A percentile compares a stretch with the other conserved stretches of the same genome.
These are phyloP conservation scores for Torymus tubicola DNA, from an alignment of 2,888 invertebrate species.

Conservation along the genomic window DNA sequence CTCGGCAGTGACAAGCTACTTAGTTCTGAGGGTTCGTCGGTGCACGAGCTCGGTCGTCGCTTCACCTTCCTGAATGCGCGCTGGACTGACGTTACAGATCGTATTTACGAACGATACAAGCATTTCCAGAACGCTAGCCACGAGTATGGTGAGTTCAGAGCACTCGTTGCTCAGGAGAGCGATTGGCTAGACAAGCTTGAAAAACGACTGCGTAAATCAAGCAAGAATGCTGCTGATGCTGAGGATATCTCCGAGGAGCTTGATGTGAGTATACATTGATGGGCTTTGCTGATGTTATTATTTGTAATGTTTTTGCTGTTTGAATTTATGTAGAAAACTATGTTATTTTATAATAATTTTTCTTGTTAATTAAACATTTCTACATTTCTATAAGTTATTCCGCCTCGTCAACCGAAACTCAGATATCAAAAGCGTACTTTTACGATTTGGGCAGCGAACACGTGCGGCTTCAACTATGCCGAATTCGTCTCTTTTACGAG, in stretches of 20 bases:
- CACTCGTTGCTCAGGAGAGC: conserved; percentile 86
- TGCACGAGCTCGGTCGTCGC: conserved; percentile 81
- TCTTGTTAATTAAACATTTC: too few relatives aligned
- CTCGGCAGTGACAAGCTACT: conserved; percentile 82
- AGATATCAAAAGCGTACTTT: too few relatives aligned
- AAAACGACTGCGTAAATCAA: conserved; percentile 84
- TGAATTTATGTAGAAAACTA: too few relatives aligned
- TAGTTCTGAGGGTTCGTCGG: conserved; percentile 78
- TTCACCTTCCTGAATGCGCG: conserved; percentile 84
- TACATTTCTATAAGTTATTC: too few relatives aligned
- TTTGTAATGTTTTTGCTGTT: too few relatives aligned
- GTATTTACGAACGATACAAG: conserved; percentile 83
- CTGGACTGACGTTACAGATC: conserved; percentile 84
- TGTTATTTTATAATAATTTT: too few relatives aligned
- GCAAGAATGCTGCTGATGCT: conserved; percentile 87
- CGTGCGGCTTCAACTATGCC: background rate
- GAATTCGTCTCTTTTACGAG: background rate
- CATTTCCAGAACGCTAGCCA: conserved; percentile 85
- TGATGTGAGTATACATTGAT: conserved; percentile 80
- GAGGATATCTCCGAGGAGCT: conserved; percentile 95
- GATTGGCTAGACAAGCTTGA: conserved; percentile 90
- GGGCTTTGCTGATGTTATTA: too few relatives aligned
- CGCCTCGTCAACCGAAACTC: too few relatives aligned
- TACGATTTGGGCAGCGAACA: too few relatives aligned
- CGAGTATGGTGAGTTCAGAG: conserved; percentile 87